A percentile compares a stretch with the other conserved stretches of the same genome.
Conservation (phyloP, 2,797 vertebrate genomes). For the Naso thynnoides region DNA sequence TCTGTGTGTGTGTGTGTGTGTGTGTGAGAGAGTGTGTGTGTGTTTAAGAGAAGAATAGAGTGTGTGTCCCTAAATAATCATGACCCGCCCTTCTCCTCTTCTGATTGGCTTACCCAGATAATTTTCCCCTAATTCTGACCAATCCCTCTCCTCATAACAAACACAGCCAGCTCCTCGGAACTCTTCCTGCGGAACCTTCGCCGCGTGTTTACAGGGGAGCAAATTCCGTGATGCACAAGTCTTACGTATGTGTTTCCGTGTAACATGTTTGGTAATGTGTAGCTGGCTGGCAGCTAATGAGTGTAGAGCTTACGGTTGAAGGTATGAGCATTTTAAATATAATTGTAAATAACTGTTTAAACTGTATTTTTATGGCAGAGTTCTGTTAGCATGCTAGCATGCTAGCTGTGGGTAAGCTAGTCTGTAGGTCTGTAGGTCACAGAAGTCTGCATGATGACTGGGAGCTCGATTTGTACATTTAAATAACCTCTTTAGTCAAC, state of each 20-base stretch:
- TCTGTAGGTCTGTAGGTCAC: conserved; percentile 16
- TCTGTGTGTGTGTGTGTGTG: too few species aligned
- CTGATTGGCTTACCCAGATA: too few species aligned
- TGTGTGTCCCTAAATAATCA: too few species aligned
- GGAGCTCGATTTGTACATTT: neutral
- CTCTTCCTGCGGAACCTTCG: conserved; percentile 18
- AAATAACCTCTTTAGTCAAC: neutral
- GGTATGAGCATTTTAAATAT: neutral
- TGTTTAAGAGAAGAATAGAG: too few species aligned
- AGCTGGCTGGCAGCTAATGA: neutral
- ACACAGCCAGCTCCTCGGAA: neutral
- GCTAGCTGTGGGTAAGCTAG: neutral
- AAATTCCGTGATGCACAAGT: conserved; percentile 6
- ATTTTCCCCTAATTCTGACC: too few species aligned
- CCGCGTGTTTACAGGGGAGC: neutral
- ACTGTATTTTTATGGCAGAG: neutral
- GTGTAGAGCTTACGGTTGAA: rapidly evolving
- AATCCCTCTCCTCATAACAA: too few species aligned
- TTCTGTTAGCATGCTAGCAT: neutral
- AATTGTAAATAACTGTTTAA: neutral
- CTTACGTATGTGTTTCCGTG: neutral
- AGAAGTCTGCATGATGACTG: neutral
- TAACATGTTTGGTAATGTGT: conserved; percentile 3
- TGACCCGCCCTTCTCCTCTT: too few species aligned
- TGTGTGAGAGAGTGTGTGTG: too few species aligned